Base-by-base conservation (phyloP, 2,113 vertebrate genomes). In the Galemys pyrenaicus region DNA sequence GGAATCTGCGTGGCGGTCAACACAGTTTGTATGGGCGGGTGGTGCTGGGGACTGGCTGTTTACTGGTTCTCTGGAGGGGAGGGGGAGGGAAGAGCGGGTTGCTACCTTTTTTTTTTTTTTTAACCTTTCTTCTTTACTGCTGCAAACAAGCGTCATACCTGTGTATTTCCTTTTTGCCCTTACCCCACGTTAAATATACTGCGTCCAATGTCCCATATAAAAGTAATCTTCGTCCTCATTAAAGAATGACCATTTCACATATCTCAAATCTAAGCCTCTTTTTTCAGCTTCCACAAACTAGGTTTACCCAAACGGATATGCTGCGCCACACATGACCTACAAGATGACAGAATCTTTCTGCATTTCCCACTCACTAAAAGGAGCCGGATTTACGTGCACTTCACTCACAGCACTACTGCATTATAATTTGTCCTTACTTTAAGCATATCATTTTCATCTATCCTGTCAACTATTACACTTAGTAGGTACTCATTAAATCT, bases 381-480 rank as follows among this genome's bases (percentile, higher is more conserved):
- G n/a, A 96, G 67, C 35, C 37, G 35, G 51, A 51, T 51, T 44
- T 17, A 60, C 41, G 62, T 71, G 80, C 24, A 58, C 41, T 90
- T 92, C 56, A n/a, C 28, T 70, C 12, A 70, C 35, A 30, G 41
- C 51, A 67, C 20, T 87, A 30, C 65, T 77, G 32, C 51, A n/a
- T 89, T 93, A 83, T 85, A n/a, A 87, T 62, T 90, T 95, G 65
- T 87, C 35, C 39, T 78, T 80, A 54, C 10, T 86, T 87, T 65
- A 75, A 85, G n/a, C 62, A 44, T 44, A 37, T 26, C 41, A 41
- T 80, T 84, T 96, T 71, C 80, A 65, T 80, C 54, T 46, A 37
- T 32, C 20, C 22, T 84, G 84, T 62, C 71, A 78, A 35, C 60
- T 73, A 74, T 37, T 80, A 78, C n/a, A 60, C 94, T 92, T 92